Conservation (phyloP, 1,140 invertebrate species). For the Hylyphantes graminicola region DNA sequence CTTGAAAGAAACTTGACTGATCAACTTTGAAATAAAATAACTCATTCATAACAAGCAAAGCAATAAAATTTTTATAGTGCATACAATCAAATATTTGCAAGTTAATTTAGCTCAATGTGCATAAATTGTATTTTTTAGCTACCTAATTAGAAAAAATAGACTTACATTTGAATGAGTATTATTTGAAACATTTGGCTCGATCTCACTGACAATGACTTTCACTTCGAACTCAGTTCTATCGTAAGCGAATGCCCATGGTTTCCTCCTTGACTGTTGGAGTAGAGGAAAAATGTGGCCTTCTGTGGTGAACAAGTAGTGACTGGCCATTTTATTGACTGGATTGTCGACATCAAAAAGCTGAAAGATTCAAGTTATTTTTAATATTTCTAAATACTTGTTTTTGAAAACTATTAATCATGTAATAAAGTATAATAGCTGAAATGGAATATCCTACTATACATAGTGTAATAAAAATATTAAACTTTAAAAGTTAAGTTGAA, state of each 20-base stretch:
- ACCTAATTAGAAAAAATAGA: not conserved
- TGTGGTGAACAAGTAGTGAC: conserved; percentile 76
- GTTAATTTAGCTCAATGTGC: too few species aligned
- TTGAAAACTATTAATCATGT: not conserved
- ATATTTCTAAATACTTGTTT: not conserved
- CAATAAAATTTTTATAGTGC: too few species aligned
- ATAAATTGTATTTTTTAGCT: too few species aligned
- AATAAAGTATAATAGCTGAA: not conserved
- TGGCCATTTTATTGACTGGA: conserved; percentile 73
- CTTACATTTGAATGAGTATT: conserved; percentile 50
- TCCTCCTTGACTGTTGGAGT: conserved; percentile 68
- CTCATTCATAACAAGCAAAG: too few species aligned
- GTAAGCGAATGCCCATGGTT: conserved; percentile 64
- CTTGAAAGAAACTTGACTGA: too few species aligned
- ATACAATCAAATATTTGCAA: too few species aligned
- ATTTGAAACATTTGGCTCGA: conserved; percentile 26
- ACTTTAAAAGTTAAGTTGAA: not conserved
- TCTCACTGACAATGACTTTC: conserved; percentile 6
- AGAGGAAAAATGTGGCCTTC: conserved; percentile 78
- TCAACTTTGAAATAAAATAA: too few species aligned
- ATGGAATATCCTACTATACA: not conserved
- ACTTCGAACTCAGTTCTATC: conserved; percentile 3
- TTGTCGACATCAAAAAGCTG: conserved; percentile 79
- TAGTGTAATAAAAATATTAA: not conserved
- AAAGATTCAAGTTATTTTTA: not conserved